These are phyloP conservation scores for Pseudorhombus dupliciocellatus DNA, from an alignment of 2,113 vertebrate species.

Conservation along the genomic window DNA sequence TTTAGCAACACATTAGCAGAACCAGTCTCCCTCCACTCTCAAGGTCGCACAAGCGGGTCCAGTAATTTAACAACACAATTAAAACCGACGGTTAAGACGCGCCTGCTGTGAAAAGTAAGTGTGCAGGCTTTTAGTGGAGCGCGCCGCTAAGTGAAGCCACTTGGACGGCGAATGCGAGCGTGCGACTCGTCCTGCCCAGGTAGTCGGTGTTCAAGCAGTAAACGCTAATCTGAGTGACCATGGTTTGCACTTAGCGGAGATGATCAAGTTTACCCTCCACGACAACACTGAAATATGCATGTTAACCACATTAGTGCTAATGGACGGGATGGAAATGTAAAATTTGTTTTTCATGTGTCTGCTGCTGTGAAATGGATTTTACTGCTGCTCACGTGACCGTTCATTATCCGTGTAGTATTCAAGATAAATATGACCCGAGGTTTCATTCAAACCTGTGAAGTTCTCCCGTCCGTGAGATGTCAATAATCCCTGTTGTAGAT, in stretches of 20 bases:
- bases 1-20: not conserved
- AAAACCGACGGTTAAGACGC: constrained; percentile 14
- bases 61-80: constrained; percentile 26
- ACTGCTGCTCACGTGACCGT: too few relatives aligned
- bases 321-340: constrained; percentile 45
- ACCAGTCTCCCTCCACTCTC: not conserved
- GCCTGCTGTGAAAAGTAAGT: constrained; percentile 14
- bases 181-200: constrained; percentile 43
- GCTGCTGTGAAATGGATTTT: too few relatives aligned
- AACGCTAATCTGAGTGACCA: constrained; percentile 47
- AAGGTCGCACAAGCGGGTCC: not conserved
- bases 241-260: constrained; percentile 61
- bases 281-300: constrained; percentile 57
- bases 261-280: constrained; percentile 57
- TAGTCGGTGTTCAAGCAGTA: constrained; percentile 52
- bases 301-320: constrained; percentile 50
- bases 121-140: constrained; percentile 13
- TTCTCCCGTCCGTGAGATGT: too few relatives aligned
- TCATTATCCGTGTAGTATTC: too few relatives aligned
- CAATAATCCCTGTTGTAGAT: too few relatives aligned
- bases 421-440: too few relatives aligned
- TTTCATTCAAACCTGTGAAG: too few relatives aligned
- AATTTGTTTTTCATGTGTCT: constrained; percentile 14
- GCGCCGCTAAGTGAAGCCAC: constrained; percentile 42
- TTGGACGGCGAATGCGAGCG: constrained; percentile 43